Conservation (phyloP, 2,113 vertebrate genomes). For the Crotalus helleri region DNA sequence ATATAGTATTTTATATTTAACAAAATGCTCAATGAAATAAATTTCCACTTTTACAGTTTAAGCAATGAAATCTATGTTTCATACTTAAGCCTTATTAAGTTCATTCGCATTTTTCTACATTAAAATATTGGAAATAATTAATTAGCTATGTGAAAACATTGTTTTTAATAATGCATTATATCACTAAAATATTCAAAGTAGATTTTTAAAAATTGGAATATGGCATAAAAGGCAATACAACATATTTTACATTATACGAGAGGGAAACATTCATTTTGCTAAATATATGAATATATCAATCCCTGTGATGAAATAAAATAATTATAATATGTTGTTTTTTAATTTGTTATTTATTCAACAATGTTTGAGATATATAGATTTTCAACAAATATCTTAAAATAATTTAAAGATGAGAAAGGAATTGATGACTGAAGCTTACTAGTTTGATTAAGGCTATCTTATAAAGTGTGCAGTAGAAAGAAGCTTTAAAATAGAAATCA, state of each 20-base stretch:
- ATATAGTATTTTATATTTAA: slow-evolving; percentile 59
- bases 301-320: not conserved
- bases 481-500: not conserved
- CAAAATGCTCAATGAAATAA: slow-evolving; percentile 26
- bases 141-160: not conserved
- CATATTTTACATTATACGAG: not conserved
- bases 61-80: slow-evolving; percentile 8
- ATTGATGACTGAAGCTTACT: not conserved
- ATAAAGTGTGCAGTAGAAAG: not conserved
- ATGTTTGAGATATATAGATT: not conserved
- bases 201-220: not conserved
- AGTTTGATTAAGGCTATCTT: not conserved
- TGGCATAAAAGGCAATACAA: not conserved
- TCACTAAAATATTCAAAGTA: not conserved
- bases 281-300: not conserved
- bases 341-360: not conserved
- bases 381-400: not conserved
- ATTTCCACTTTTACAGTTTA: not conserved
- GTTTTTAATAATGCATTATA: not conserved
- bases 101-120: not conserved
- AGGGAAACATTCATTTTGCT: not conserved
- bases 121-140: not conserved
- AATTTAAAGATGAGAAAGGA: not conserved
- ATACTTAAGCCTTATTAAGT: not conserved
- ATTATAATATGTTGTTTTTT: not conserved